phyloP scores from a whole-genome alignment of 1,140 invertebrate species.

The Sycophila sp. region DNA sequence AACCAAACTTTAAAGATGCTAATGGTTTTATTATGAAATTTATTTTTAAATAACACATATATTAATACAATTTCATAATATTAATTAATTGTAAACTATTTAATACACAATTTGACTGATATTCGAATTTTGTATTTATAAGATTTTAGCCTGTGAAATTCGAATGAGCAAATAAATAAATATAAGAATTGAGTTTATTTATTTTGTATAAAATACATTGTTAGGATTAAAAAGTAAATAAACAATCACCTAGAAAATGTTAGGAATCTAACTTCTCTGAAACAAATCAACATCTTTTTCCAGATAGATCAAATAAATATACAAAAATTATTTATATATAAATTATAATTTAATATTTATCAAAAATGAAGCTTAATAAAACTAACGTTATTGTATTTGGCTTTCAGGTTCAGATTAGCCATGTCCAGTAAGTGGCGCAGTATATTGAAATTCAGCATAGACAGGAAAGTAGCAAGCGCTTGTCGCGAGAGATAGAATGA shows the following conservation, averaged over 20 bases:
- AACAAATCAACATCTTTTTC: no score
- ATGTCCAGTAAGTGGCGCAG: constrained; percentile 65
- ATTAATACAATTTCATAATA: background rate
- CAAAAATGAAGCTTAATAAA: background rate
- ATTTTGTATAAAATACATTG: no score
- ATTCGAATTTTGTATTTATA: background rate
- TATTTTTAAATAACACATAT: background rate
- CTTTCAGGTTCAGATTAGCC: constrained; percentile 63
- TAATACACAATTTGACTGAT: background rate
- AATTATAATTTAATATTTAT: background rate
- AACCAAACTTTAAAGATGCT: background rate
- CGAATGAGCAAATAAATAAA: no score
- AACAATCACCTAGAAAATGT: no score
- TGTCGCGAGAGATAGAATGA: constrained; percentile 66
- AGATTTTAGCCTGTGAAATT: no score
- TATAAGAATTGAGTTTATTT: no score
- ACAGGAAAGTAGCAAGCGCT: constrained; percentile 59
- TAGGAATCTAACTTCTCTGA: no score
- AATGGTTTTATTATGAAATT: background rate
- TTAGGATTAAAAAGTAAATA: no score
- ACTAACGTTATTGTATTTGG: constrained; percentile 29
- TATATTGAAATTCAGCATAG: constrained; percentile 62
- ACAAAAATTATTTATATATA: no score
- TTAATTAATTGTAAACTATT: background rate
- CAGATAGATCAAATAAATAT: no score